Percentiles rank a stretch among this genome's conserved stretches.
Evolutionary conservation across 1,140 invertebrate species (phyloP).

Genomic region (Eubasilissa regina): DNA sequence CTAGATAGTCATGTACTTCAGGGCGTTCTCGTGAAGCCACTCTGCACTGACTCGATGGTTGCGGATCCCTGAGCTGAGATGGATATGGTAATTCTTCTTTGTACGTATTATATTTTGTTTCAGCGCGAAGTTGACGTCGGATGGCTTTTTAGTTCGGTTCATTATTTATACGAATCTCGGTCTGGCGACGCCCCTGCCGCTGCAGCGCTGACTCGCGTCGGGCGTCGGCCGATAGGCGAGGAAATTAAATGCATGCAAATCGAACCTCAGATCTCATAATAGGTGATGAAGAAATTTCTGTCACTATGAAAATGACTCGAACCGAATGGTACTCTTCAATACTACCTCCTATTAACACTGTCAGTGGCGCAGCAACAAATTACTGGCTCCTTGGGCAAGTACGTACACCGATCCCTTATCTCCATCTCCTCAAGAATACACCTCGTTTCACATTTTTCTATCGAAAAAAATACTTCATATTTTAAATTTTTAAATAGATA

Average conservation of each 20-base stretch:
- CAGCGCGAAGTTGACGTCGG: slow-evolving; percentile 49
- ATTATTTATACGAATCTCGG: slow-evolving; percentile 49
- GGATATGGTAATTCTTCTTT: slow-evolving; percentile 49
- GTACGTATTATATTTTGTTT: slow-evolving; percentile 41
- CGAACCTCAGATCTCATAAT: slow-evolving; percentile 2
- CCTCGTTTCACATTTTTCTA: too few species aligned
- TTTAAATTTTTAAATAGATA: too few species aligned
- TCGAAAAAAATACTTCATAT: too few species aligned
- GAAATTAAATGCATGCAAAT: slow-evolving; percentile 44
- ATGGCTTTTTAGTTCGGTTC: slow-evolving; percentile 48
- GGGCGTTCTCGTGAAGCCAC: neutral
- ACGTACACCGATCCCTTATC: too few species aligned
- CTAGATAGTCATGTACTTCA: too few species aligned
- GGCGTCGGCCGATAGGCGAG: slow-evolving; percentile 5
- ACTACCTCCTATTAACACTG: too few species aligned
- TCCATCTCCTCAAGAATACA: too few species aligned
- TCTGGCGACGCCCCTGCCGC: slow-evolving; percentile 42
- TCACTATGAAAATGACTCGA: neutral
- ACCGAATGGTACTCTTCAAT: too few species aligned
- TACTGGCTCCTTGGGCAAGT: too few species aligned
- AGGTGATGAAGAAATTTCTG: slow-evolving; percentile 4
- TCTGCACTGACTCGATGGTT: neutral
- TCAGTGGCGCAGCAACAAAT: too few species aligned
- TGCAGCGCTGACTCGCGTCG: slow-evolving; percentile 26
- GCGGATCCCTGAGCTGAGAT: neutral